Conservation (phyloP, 2,797 vertebrate genomes). For the Tamandua tetradactyla region DNA sequence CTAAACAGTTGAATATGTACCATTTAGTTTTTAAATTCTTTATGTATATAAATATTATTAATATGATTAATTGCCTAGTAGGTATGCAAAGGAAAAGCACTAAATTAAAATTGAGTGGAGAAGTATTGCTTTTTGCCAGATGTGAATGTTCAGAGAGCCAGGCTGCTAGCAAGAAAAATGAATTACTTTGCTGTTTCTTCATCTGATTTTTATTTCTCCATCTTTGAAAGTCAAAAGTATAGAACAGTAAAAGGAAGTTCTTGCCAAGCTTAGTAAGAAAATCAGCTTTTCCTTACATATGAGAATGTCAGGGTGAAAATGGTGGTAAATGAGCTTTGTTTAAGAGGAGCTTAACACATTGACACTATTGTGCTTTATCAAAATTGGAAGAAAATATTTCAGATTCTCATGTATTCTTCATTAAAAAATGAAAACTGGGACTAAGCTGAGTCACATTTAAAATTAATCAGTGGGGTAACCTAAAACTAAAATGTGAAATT, state of each 20-base stretch:
- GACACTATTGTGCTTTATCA: background rate
- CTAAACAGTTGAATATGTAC: background rate
- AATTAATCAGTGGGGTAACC: background rate
- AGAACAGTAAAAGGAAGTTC: background rate
- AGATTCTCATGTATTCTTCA: background rate
- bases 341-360: background rate
- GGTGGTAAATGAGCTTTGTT: background rate
- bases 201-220: background rate
- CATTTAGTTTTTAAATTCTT: slow-evolving; percentile 18
- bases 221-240: slow-evolving; percentile 6
- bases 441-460: slow-evolving; percentile 3
- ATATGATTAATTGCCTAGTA: background rate
- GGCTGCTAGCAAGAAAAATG: background rate
- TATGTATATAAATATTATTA: background rate
- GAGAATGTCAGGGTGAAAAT: background rate
- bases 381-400: background rate
- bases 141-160: background rate
- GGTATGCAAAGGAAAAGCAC: background rate
- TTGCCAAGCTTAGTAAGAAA: slow-evolving; percentile 28
- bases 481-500: background rate
- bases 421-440: background rate
- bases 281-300: background rate
- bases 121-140: background rate
- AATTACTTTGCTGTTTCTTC: slow-evolving; percentile 2
- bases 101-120: background rate